Evolutionary conservation across 2,113 vertebrate genomes (phyloP).

Genomic region (Gallinago jamesoni): DNA sequence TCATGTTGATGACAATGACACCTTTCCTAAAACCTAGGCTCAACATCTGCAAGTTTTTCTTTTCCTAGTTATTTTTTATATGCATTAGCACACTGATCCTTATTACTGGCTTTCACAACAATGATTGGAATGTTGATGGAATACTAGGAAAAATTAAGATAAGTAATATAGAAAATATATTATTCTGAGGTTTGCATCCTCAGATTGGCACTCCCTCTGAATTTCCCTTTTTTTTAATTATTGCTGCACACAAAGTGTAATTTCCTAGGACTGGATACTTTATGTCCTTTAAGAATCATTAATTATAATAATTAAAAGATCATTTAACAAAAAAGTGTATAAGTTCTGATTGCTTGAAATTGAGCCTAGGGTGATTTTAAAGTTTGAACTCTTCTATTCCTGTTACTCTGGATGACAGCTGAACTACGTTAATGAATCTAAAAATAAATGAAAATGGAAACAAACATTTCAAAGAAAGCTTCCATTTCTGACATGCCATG

Average conservation of each 20-base stretch:
- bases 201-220: accelerated
- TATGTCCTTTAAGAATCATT: background rate
- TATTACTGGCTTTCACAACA: background rate
- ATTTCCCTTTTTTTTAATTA: background rate
- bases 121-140: background rate
- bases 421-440: background rate
- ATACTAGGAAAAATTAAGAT: background rate
- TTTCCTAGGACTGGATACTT: background rate
- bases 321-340: background rate
- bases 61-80: background rate
- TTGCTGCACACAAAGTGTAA: background rate
- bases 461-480: background rate
- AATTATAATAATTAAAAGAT: background rate
- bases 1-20: background rate
- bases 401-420: background rate
- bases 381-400: background rate
- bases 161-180: background rate
- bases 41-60: background rate
- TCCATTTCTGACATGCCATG: background rate
- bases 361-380: background rate
- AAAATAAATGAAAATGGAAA: background rate
- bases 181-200: background rate
- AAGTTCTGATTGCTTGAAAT: background rate
- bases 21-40: background rate
- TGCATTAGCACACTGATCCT: background rate